These are phyloP conservation scores for Apogon hyalosoma DNA, from an alignment of 2,797 vertebrate species.

Conservation along the genomic window DNA sequence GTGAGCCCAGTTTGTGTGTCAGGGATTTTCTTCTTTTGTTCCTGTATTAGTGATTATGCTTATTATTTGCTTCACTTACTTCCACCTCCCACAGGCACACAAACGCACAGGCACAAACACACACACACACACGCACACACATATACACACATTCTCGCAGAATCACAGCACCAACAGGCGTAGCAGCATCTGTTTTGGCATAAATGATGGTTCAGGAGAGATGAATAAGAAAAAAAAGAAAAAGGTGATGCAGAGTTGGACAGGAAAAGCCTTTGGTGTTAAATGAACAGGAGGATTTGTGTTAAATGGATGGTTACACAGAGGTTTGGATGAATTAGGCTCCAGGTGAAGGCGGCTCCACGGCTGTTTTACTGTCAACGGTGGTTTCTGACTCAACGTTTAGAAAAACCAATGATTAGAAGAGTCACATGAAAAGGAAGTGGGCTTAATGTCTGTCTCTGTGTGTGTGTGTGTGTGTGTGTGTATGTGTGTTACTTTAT, in stretches of 20 bases:
- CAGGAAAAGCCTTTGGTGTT: conserved; percentile 25
- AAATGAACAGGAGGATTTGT: neutral
- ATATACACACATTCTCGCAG: neutral
- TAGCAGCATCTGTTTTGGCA: conserved; percentile 68
- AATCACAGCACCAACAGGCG: conserved; percentile 39
- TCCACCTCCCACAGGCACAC: conserved; percentile 33
- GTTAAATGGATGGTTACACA: conserved; percentile 36
- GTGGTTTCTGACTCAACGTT: conserved; percentile 9
- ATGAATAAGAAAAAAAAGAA: conserved; percentile 24
- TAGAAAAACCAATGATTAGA: conserved; percentile 38
- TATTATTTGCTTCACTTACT: conserved; percentile 51
- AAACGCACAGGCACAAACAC: conserved; percentile 3
- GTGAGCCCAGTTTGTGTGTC: conserved; percentile 8
- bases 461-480: conserved; percentile 1
- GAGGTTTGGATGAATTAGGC: conserved; percentile 43
- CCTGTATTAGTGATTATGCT: conserved; percentile 45
- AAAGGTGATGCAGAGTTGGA: conserved; percentile 37
- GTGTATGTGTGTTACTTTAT: conserved; percentile 14
- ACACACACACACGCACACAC: neutral
- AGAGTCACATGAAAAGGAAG: conserved; percentile 21
- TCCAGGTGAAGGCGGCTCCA: conserved; percentile 20
- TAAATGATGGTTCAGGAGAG: conserved; percentile 64
- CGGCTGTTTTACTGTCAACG: conserved; percentile 16
- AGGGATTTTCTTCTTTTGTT: conserved; percentile 40
- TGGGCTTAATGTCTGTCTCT: no score